A percentile compares a stretch with the other conserved stretches of the same genome.
Conservation (phyloP, 2,113 vertebrate genomes). For the Nesoenas mayeri region DNA sequence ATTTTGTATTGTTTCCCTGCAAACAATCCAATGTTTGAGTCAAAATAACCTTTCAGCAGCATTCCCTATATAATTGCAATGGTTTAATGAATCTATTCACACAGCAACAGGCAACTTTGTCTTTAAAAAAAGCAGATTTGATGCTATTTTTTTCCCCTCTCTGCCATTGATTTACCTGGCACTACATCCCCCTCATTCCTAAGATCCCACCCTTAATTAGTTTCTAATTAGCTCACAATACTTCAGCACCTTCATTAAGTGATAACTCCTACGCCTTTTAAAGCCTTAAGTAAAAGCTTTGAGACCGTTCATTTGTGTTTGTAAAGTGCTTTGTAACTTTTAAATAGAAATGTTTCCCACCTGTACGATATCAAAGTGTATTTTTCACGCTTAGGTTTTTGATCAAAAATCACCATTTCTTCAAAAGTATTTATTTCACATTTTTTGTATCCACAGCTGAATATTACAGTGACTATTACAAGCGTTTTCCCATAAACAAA, state of each 20-base stretch:
- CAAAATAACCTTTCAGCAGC: not conserved
- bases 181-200: fast-evolving
- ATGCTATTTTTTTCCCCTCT: not conserved
- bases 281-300: not conserved
- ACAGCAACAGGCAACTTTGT: fast-evolving
- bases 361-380: not conserved
- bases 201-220: fast-evolving
- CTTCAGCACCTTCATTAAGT: not conserved
- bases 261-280: not conserved
- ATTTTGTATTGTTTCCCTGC: not conserved
- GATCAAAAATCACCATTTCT: slow-evolving; percentile 8
- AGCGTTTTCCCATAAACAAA: slow-evolving; percentile 69
- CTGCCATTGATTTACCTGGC: not conserved
- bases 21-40: not conserved
- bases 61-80: not conserved
- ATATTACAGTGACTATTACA: slow-evolving; percentile 67
- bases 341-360: not conserved
- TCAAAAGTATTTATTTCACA: slow-evolving; percentile 78
- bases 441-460: slow-evolving; percentile 54
- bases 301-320: not conserved
- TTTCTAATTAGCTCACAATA: not conserved
- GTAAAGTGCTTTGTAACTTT: not conserved
- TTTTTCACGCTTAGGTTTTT: not conserved
- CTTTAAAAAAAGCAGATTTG: not conserved
- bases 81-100: not conserved